phyloP scores from a whole-genome alignment of 2,888 invertebrate genomes.

The Ethmia dodecea region DNA sequence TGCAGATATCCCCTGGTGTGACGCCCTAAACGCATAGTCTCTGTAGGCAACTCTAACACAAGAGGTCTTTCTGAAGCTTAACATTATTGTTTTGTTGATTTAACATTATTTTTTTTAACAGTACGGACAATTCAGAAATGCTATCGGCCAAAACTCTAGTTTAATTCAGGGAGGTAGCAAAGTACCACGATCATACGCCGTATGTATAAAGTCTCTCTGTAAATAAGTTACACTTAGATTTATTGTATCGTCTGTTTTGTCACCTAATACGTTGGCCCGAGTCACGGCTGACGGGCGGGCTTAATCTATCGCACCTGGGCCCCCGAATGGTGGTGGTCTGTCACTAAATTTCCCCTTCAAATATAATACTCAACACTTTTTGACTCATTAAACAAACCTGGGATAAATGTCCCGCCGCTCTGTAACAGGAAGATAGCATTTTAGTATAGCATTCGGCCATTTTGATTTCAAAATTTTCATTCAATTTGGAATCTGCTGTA shows the following conservation, averaged over 20 bases:
- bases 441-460: too few species aligned
- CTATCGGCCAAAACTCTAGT: conserved; percentile 17
- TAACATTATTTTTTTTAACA: conserved; percentile 17
- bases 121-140: conserved; percentile 17
- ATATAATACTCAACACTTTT: too few species aligned
- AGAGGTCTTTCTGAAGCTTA: conserved; percentile 1
- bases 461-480: too few species aligned
- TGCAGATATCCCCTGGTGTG: conserved; percentile 6
- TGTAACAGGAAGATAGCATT: too few species aligned
- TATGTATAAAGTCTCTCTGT: conserved; percentile 13
- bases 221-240: conserved; percentile 7
- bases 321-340: conserved; percentile 7
- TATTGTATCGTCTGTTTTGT: conserved; percentile 14
- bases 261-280: conserved; percentile 3
- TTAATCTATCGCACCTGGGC: conserved; percentile 5
- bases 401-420: too few species aligned
- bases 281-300: conserved; percentile 3
- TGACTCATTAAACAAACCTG: too few species aligned
- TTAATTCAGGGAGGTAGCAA: conserved; percentile 15
- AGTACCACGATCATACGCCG: conserved; percentile 15
- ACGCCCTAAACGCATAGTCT: conserved; percentile 2
- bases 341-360: neutral
- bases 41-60: conserved; percentile 8
- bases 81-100: conserved; percentile 15
- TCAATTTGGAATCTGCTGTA: too few species aligned